Base-by-base conservation (phyloP, 2,797 vertebrate genomes). In the Amniataba percoides region DNA sequence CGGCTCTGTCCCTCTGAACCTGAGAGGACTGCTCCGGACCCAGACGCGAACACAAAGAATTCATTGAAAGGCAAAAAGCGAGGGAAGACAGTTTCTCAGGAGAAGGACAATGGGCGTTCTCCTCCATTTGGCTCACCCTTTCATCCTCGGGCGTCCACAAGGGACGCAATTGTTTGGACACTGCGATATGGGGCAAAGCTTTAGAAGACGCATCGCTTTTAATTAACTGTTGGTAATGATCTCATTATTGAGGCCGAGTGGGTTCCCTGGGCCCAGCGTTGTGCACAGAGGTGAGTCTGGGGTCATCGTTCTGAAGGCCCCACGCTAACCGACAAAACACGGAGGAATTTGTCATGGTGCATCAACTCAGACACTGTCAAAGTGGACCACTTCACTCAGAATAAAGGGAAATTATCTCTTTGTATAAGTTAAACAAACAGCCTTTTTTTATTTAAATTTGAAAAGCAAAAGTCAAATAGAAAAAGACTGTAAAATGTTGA, bases 191-290 rank as follows among this genome's bases (percentile, higher is more conserved):
- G 90, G 92, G 87, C 89, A 81, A 85, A 81, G 90, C 92, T 94
- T 94, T 83, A 93, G 92, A 92, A 93, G 94, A 95, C 85, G 91
- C 93, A 95, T 94, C 92, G 89, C 89, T 92, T 94, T 95, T 95
- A 95, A 96, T 95, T 95, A 95, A 95, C 93, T 94, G 93, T 88
- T 93, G 94, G 93, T 95, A 95, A 96, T 95, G 94, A 95, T 95
- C 95, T 96, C 95, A 96, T 95, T 95, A 95, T 87, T 88, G 88
- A 84, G 90, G 82, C 86, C 62, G 88, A 91, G 89, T 45, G 77
- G 80, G 81, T 80, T 91, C 79, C 86, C 83, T 40, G 76, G 62
- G 74, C 78, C 81, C 88, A 81, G 86, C 74, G 66, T 59, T 88
- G 82, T 57, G 71, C 78, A 58, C 75, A 87, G 93, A 92, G 95